These are phyloP conservation scores for Drosophila persimilis DNA, from an alignment of 1,140 invertebrate species.

Conservation along the genomic window DNA sequence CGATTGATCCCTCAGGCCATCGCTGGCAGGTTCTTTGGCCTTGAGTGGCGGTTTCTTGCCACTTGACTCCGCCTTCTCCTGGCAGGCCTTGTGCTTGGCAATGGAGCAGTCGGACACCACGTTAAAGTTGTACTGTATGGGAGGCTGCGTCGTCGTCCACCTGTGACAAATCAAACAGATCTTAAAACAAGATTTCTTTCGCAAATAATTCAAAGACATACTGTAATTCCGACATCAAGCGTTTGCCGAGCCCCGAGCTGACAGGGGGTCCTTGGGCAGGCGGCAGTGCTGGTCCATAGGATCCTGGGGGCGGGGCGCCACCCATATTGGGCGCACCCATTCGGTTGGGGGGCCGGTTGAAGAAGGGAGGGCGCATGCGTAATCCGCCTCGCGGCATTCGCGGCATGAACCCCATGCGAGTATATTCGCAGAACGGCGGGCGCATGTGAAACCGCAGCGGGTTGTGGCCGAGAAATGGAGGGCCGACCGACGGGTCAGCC, in stretches of 20 bases:
- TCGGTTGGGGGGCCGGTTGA: slow-evolving; percentile 32
- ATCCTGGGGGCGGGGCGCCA: background rate
- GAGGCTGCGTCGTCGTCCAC: slow-evolving; percentile 53
- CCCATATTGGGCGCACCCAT: slow-evolving; percentile 22
- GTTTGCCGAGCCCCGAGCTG: slow-evolving; percentile 15
- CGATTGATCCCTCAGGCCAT: slow-evolving; percentile 1
- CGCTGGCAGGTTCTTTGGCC: slow-evolving; percentile 12
- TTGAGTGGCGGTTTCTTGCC: slow-evolving; percentile 6
- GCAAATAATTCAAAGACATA: slow-evolving; percentile 27
- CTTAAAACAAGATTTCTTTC: background rate
- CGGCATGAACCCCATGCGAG: slow-evolving; percentile 58
- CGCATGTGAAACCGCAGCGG: slow-evolving; percentile 64
- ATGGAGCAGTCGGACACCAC: slow-evolving; percentile 45
- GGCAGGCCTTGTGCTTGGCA: slow-evolving; percentile 48
- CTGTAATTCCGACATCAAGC: slow-evolving; percentile 47
- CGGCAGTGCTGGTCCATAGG: slow-evolving; percentile 40
- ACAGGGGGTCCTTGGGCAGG: slow-evolving; percentile 7
- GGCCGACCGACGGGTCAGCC: slow-evolving; percentile 11
- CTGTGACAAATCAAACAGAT: slow-evolving; percentile 17
- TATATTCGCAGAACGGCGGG: slow-evolving; percentile 51
- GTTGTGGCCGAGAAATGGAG: slow-evolving; percentile 40
- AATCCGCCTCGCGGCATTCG: slow-evolving; percentile 61
- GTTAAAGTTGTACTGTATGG: slow-evolving; percentile 49
- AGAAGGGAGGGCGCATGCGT: slow-evolving; percentile 54
- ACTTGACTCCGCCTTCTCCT: slow-evolving; percentile 7